phyloP scores from a whole-genome alignment of 2,797 vertebrate genomes.

The Oreochromis grahami region DNA sequence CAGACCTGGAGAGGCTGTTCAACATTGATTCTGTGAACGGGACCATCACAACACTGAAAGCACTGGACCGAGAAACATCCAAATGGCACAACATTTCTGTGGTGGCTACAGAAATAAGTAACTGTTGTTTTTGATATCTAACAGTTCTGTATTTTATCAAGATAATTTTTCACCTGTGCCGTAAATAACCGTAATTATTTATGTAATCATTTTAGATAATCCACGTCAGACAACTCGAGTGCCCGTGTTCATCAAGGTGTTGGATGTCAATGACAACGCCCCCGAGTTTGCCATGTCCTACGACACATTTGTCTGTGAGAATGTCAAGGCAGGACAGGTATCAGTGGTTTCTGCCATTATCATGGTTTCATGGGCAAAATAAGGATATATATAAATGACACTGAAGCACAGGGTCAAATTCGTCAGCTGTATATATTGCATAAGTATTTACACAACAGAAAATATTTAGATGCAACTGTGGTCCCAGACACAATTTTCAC shows the following conservation, averaged over 20 bases:
- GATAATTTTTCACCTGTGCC: fast-evolving
- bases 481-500: background rate
- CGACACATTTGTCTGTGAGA: slow-evolving; percentile 97
- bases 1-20: slow-evolving; percentile 91
- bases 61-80: slow-evolving; percentile 90
- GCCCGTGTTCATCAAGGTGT: slow-evolving; percentile 91
- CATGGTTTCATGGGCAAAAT: fast-evolving
- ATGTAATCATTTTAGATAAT: slow-evolving; percentile 75
- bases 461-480: background rate
- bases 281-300: slow-evolving; percentile 96
- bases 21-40: slow-evolving; percentile 91
- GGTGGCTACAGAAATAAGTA: slow-evolving; percentile 93
- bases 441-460: background rate
- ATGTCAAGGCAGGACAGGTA: slow-evolving; percentile 94
- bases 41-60: slow-evolving; percentile 88
- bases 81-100: slow-evolving; percentile 97
- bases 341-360: background rate
- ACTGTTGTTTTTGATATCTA: background rate
- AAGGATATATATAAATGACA: background rate
- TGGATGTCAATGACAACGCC: slow-evolving; percentile 97
- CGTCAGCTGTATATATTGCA: background rate
- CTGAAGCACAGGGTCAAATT: background rate
- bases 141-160: background rate
- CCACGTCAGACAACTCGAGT: slow-evolving; percentile 90
- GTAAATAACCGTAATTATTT: background rate